A percentile compares a stretch with the other conserved stretches of the same genome.
These are phyloP conservation scores for Crypturellus tataupa DNA, from an alignment of 2,797 vertebrate species.

Conservation along the genomic window DNA sequence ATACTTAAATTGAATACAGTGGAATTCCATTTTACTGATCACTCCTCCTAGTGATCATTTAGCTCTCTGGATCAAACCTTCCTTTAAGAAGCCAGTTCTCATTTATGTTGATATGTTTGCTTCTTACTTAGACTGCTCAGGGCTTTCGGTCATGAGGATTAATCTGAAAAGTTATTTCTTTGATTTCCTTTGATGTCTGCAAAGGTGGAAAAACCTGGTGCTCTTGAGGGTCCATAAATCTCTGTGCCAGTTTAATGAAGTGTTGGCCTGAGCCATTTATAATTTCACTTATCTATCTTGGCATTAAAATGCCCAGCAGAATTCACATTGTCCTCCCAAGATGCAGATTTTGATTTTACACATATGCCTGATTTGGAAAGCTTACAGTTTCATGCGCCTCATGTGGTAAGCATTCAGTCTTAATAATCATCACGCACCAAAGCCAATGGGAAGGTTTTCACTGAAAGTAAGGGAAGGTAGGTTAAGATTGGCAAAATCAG, in stretches of 20 bases:
- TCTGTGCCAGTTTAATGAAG: conserved; percentile 44
- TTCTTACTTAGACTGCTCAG: conserved; percentile 60
- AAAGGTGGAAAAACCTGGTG: conserved; percentile 35
- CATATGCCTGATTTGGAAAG: conserved; percentile 59
- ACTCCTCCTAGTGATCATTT: conserved; percentile 31
- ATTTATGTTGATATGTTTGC: conserved; percentile 43
- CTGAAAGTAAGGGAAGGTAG: not conserved
- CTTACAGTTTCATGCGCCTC: conserved; percentile 62
- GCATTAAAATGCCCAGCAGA: conserved; percentile 74
- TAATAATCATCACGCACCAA: conserved; percentile 23
- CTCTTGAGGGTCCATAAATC: conserved; percentile 54
- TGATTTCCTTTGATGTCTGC: conserved; percentile 73
- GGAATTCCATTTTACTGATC: conserved; percentile 71
- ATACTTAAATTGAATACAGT: conserved; percentile 29
- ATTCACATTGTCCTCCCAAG: conserved; percentile 50
- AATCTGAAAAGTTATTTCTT: conserved; percentile 68
- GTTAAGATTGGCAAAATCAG: not conserved
- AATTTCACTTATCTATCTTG: conserved; percentile 63
- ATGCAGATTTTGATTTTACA: conserved; percentile 47
- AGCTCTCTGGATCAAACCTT: conserved; percentile 64
- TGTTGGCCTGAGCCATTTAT: conserved; percentile 21
- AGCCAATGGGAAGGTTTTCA: not conserved
- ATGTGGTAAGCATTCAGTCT: conserved; percentile 38
- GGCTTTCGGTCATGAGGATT: conserved; percentile 59
- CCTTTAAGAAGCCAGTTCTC: conserved; percentile 69